phyloP scores from a whole-genome alignment of 2,113 vertebrate species.

The Salvelinus sp. region DNA sequence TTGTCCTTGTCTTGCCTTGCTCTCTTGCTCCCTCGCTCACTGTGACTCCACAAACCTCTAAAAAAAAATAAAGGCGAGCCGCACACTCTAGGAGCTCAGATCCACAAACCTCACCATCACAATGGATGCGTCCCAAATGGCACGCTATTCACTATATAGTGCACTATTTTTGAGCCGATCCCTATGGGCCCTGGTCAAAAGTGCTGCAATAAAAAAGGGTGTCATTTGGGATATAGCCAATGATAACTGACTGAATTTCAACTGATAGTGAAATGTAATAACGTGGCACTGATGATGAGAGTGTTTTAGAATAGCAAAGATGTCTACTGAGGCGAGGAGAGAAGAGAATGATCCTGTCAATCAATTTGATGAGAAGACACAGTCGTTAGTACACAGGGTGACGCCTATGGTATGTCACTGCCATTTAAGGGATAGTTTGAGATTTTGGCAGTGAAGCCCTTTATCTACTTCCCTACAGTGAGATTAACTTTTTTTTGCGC shows the following conservation, averaged over 20 bases:
- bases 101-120: neutral
- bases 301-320: conserved; percentile 10
- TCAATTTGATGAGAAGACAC: conserved; percentile 20
- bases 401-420: neutral
- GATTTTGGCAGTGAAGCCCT: too few relatives aligned
- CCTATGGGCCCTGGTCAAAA: too few relatives aligned
- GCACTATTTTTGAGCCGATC: too few relatives aligned
- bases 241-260: conserved; percentile 32
- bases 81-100: too few relatives aligned
- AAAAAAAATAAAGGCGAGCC: too few relatives aligned
- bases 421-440: conserved; percentile 25
- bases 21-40: too few relatives aligned
- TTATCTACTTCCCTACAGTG: too few relatives aligned
- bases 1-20: neutral
- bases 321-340: conserved; percentile 18
- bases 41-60: too few relatives aligned
- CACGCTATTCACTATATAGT: too few relatives aligned
- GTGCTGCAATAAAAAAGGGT: neutral
- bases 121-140: neutral
- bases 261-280: conserved; percentile 27
- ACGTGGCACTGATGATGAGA: neutral
- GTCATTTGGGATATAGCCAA: neutral
- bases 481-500: too few relatives aligned
- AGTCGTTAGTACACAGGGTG: conserved; percentile 25
- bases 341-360: conserved; percentile 29